Evolutionary conservation across 2,797 vertebrate genomes (phyloP), one percentile per base, ranked within the genome.

Genomic region (Rhabdophis nuchalis): DNA sequence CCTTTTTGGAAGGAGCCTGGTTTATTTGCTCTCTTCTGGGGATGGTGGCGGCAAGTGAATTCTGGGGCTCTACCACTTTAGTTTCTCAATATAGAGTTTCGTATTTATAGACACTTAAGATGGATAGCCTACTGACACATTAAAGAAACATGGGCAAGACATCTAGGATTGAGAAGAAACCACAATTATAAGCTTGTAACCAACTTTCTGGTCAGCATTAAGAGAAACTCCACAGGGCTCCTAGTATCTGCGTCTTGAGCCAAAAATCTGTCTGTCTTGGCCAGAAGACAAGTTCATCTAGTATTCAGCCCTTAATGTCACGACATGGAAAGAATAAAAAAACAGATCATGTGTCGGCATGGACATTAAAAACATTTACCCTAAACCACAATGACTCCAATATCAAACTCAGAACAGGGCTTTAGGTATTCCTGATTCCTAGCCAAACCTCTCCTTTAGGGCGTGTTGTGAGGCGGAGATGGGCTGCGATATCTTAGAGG

Each of bases 41-140:
- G 94, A 95, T 93, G 96, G 94, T 92, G 96, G 94, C 95, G 94
- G 97, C 94, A 95, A 95, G 77, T 52, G 94, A 93, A 95, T 94
- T 91, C 95, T 96, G 95, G 95, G 96, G 88, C 94, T 94, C 93
- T 95, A 95, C 94, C 96, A 96, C 41, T 12, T 4, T 77, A 93
- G 96, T 96, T 94, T 94, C 95, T 95, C 95, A 96, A 96, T 97
- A 97, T 96, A 97, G 96, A 94, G 93, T 95, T 92, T 94, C 93
- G 95, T 90, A 93, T 97, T 97, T 96, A 94, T 25, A 96, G 95
- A 97, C 93, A 91, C 92, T 25, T 23, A 0, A 95, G 96, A 92
- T 94, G 95, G 96, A 91, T 92, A 94, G 96, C 93, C 96, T 97
- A 96, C 96, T 96, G 96, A 97, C 96, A 94, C 58, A 92, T 58